These are phyloP conservation scores for Drosophila leontia DNA, from an alignment of 1,140 invertebrate species.

Conservation along the genomic window DNA sequence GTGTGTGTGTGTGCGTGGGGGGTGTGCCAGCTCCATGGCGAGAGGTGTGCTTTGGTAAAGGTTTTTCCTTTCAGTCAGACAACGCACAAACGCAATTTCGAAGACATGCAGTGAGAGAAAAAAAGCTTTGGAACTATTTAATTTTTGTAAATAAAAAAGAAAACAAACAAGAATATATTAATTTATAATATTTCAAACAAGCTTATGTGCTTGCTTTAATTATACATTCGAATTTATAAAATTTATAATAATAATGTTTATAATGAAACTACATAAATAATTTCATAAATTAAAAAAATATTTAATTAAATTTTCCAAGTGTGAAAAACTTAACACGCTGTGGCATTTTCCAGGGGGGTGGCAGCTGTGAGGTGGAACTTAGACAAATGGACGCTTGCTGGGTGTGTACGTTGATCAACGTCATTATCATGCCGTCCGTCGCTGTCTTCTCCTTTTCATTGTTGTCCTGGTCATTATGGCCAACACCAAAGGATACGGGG, in stretches of 20 bases:
- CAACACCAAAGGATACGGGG: conserved; percentile 59
- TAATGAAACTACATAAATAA: too few species aligned
- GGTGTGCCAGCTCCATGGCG: conserved; percentile 51
- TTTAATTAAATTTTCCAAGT: background rate
- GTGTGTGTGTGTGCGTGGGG: conserved; percentile 17
- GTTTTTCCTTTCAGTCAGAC: conserved; percentile 49
- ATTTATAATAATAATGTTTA: too few species aligned
- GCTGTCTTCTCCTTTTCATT: conserved; percentile 45
- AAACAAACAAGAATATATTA: background rate
- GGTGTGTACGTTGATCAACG: conserved; percentile 77
- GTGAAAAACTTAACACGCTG: conserved; percentile 15
- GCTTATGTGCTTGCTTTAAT: too few species aligned
- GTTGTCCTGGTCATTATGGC: conserved; percentile 67
- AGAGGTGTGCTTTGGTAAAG: conserved; percentile 56
- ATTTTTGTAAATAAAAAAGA: too few species aligned
- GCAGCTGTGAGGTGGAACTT: conserved; percentile 15
- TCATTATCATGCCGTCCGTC: conserved; percentile 58
- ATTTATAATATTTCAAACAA: background rate
- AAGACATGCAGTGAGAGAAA: background rate
- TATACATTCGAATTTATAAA: too few species aligned
- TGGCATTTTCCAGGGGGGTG: conserved; percentile 8
- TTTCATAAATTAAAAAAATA: too few species aligned
- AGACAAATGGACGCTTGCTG: conserved; percentile 71
- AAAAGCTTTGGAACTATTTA: too few species aligned
- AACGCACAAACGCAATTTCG: conserved; percentile 39